phyloP scores from a whole-genome alignment of 2,797 vertebrate genomes.

The Gambusia yucatana region DNA sequence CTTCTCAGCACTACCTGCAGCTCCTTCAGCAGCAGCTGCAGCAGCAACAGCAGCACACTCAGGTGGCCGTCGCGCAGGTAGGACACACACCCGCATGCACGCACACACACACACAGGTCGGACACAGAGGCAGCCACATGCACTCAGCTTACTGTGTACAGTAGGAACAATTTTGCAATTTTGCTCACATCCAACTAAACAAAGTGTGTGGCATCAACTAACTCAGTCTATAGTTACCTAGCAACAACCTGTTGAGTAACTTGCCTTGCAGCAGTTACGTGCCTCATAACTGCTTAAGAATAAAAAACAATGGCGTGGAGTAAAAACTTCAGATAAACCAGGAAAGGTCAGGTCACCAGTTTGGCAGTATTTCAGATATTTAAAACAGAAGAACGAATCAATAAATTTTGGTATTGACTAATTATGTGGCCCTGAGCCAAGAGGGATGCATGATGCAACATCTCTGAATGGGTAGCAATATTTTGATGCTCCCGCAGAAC shows the following conservation, averaged over 20 bases:
- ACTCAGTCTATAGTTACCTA: no score
- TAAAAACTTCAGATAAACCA: no score
- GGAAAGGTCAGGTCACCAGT: no score
- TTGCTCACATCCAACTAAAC: no score
- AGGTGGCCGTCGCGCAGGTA: constrained; percentile 87
- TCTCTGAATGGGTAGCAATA: neutral
- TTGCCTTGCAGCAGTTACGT: no score
- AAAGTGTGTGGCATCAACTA: no score
- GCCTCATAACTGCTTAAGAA: no score
- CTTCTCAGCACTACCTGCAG: constrained; percentile 86
- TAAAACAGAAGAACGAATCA: no score
- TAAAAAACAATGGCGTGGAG: no score
- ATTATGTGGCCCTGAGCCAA: neutral
- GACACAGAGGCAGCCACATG: neutral
- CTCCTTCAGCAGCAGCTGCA: constrained; percentile 89
- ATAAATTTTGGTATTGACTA: no score
- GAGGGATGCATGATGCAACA: neutral
- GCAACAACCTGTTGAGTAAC: no score
- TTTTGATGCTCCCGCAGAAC: neutral
- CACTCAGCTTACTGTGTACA: neutral
- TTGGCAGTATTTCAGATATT: no score
- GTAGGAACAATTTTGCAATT: neutral
- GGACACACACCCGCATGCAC: neutral
- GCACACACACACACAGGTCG: constrained; percentile 82
- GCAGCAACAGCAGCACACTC: constrained; percentile 89